A percentile compares a stretch with the other conserved stretches of the same genome.
These are phyloP conservation scores for Drosophila kepulauana DNA, from an alignment of 1,140 invertebrate species.

Conservation along the genomic window DNA sequence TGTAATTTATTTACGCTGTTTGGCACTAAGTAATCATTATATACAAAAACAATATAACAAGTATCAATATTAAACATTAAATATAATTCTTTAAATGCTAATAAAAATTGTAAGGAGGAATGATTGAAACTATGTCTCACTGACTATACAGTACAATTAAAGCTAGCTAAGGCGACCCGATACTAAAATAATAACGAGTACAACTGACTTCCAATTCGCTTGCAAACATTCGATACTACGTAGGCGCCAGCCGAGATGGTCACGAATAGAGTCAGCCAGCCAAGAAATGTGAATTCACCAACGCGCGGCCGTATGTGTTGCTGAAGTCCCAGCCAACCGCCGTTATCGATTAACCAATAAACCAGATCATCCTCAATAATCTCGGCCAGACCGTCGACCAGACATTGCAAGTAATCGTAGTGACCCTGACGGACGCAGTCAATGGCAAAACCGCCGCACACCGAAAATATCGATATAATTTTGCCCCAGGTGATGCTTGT, in stretches of 20 bases:
- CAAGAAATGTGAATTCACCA: slow-evolving; percentile 76
- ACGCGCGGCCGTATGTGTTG: slow-evolving; percentile 74
- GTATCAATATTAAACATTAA: slow-evolving; percentile 66
- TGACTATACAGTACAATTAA: slow-evolving; percentile 57
- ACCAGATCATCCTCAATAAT: slow-evolving; percentile 89
- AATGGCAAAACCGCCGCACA: slow-evolving; percentile 90
- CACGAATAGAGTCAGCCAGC: slow-evolving; percentile 80
- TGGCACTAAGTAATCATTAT: slow-evolving; percentile 66
- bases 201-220: slow-evolving; percentile 76
- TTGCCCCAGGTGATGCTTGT: slow-evolving; percentile 89
- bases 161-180: slow-evolving; percentile 29
- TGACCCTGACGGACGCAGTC: slow-evolving; percentile 90
- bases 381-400: slow-evolving; percentile 87
- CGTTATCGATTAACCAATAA: slow-evolving; percentile 89
- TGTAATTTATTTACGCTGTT: slow-evolving; percentile 51
- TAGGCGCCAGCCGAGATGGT: slow-evolving; percentile 75
- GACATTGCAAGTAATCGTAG: slow-evolving; percentile 87
- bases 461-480: slow-evolving; percentile 89
- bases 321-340: slow-evolving; percentile 88
- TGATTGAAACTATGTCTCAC: slow-evolving; percentile 66
- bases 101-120: slow-evolving; percentile 61
- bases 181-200: slow-evolving; percentile 81
- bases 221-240: slow-evolving; percentile 74
- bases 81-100: slow-evolving; percentile 56
- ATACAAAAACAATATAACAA: slow-evolving; percentile 73